Percentiles rank a stretch among this genome's conserved stretches.
phyloP scores from a whole-genome alignment of 92 coral and sea anemone species.

The Porites evermanni region DNA sequence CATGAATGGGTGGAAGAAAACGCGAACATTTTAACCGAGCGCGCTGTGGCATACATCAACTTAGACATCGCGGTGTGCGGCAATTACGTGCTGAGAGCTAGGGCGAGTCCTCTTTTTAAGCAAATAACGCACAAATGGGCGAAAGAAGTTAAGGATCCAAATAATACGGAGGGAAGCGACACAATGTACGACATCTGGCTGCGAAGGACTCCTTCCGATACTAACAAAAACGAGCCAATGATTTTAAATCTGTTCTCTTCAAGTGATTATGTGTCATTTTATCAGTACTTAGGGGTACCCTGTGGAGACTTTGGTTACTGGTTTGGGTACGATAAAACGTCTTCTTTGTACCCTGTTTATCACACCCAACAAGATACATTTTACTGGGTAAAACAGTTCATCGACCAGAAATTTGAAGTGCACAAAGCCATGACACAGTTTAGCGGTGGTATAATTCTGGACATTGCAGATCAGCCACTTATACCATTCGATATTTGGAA shows the following conservation, averaged over 20 bases:
- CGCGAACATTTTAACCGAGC: constrained; percentile 72
- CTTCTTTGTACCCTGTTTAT: constrained; percentile 85
- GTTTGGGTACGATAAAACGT: constrained; percentile 63
- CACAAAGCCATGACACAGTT: constrained; percentile 89
- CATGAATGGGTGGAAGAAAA: constrained; percentile 97
- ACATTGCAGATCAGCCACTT: constrained; percentile 79
- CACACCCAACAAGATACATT: constrained; percentile 93
- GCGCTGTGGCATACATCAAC: constrained; percentile 93
- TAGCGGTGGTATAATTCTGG: constrained; percentile 79
- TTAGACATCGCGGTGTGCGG: constrained; percentile 95
- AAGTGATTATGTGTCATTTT: constrained; percentile 93
- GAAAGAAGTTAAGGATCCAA: constrained; percentile 74
- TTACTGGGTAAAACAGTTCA: constrained; percentile 82
- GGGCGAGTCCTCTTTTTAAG: constrained; percentile 88
- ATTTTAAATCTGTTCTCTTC: constrained; percentile 72
- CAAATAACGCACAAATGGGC: constrained; percentile 80
- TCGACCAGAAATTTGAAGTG: constrained; percentile 83
- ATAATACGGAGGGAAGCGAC: constrained; percentile 43
- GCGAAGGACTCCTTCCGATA: constrained; percentile 65
- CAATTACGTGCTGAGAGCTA: constrained; percentile 80
- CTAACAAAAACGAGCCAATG: constrained; percentile 64
- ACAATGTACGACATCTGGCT: constrained; percentile 85
- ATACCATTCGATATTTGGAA: constrained; percentile 76
- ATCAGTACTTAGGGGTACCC: constrained; percentile 91
- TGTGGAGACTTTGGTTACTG: constrained; percentile 93